These are phyloP conservation scores for Acleris holmiana DNA, from an alignment of 2,888 invertebrate species.

Conservation along the genomic window DNA sequence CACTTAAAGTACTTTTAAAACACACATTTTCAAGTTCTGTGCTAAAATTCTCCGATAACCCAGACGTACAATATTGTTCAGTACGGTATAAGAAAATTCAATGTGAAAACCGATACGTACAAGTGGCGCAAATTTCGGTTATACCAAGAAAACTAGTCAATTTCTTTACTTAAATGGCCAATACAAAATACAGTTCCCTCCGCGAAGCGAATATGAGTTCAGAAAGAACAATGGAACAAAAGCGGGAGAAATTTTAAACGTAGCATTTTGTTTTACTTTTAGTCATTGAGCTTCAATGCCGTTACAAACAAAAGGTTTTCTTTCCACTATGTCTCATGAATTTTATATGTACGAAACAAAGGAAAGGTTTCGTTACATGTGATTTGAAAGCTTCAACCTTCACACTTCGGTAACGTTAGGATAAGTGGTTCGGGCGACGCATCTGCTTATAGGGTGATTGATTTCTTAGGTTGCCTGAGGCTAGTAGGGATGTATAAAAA, in stretches of 20 bases:
- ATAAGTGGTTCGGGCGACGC: conserved; percentile 16
- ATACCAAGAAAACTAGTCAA: conserved; percentile 13
- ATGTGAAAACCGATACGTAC: conserved; percentile 1
- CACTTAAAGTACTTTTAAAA: too few species aligned
- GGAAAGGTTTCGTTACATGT: conserved; percentile 23
- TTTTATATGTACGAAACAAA: conserved; percentile 24
- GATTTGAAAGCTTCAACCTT: conserved; percentile 23
- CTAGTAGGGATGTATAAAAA: conserved; percentile 7
- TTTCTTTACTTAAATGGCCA: conserved; percentile 16
- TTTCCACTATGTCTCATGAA: conserved; percentile 28
- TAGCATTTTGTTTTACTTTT: conserved; percentile 18
- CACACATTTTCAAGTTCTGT: too few species aligned
- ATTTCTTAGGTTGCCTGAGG: conserved; percentile 11
- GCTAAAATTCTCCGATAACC: too few species aligned
- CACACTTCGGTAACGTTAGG: conserved; percentile 8
- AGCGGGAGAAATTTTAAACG: conserved; percentile 19
- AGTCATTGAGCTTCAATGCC: conserved; percentile 15
- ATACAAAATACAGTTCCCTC: conserved; percentile 15
- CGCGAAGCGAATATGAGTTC: conserved; percentile 16
- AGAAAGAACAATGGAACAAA: conserved; percentile 24
- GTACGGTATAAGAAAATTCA: neutral
- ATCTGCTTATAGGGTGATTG: conserved; percentile 24
- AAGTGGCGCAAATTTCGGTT: neutral
- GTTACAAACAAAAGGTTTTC: conserved; percentile 20
- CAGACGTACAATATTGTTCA: neutral